These are phyloP conservation scores for Trinorchestia longiramus DNA, from an alignment of 1,140 invertebrate species.

Conservation along the genomic window DNA sequence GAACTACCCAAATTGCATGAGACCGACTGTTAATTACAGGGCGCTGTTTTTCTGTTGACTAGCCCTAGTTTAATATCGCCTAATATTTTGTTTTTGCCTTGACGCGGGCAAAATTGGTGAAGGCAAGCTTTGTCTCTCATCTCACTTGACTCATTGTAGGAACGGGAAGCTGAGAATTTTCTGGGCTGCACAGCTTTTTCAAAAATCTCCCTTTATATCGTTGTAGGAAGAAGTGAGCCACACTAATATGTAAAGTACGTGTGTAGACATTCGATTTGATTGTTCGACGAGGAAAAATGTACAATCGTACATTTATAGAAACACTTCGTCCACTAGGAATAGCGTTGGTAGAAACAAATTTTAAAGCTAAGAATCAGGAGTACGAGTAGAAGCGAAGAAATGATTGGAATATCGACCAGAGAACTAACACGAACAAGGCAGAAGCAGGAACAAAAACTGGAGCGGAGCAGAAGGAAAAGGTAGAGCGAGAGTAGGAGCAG, in stretches of 20 bases:
- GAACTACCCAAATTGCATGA: background rate
- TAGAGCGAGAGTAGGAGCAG: background rate
- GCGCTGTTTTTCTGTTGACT: background rate
- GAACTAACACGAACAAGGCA: too few relatives aligned
- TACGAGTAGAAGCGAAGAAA: too few relatives aligned
- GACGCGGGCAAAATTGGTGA: background rate
- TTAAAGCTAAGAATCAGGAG: too few relatives aligned
- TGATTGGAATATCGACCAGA: too few relatives aligned
- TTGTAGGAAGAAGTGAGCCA: background rate
- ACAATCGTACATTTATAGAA: too few relatives aligned
- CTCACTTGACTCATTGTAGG: background rate
- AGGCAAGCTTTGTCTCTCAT: background rate
- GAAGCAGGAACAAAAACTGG: background rate
- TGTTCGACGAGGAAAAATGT: too few relatives aligned
- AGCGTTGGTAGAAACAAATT: too few relatives aligned
- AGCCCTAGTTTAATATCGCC: background rate
- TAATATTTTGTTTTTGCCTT: background rate
- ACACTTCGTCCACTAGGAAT: too few relatives aligned
- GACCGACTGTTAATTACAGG: too few relatives aligned
- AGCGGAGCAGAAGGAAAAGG: background rate
- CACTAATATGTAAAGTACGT: too few relatives aligned
- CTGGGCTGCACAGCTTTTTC: background rate
- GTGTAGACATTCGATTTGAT: too few relatives aligned
- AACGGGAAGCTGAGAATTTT: background rate
- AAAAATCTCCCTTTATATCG: background rate